Base-by-base conservation (phyloP, 1,140 invertebrate species). In the Drosophila paulistorum region DNA sequence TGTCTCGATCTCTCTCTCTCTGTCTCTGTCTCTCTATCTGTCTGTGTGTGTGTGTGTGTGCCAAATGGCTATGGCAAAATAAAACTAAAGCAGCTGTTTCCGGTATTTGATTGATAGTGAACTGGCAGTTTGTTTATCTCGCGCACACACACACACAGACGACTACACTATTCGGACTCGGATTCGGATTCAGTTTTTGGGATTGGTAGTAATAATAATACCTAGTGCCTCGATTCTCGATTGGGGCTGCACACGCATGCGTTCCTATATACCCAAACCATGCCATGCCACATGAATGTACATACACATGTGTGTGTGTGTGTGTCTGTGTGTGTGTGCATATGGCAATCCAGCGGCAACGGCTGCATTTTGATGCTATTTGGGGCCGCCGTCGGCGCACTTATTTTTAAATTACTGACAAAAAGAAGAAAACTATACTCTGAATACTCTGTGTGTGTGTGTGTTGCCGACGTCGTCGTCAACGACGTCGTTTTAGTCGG, bases 41-140 rank as follows among this genome's bases (percentile, higher is more conserved):
- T 30, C 9, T 58, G 41, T 68, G 4, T 57, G 20, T 51, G 51
- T 26, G 45, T 74, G 87, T 80, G 80, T 89, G 76, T 87, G 83
- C 84, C 84, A 84, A 87, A 87, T 87, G 83, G 81, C 84, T 84
- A 79, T 81, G 76, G 90, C 82, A 91, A 91, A 87, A 87, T 81
- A 87, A 86, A 91, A 91, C 90, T 91, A 91, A 91, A 91, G 90
- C 90, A 91, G 90, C 90, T 91, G 90, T 91, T 91, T 91, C 90
- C 90, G 90, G 90, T 91, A 90, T 91, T 91, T 91, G 90, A 91
- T 91, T 91, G 90, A 91, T 91, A 91, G 90, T 90, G 90, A 91
- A 90, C 90, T 91, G 90, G 86, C 90, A 91, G 86, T 91, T 91
- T 91, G 90, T 91, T 91, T 91, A 91, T 91, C 90, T 91, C 89